phyloP scores from a whole-genome alignment of 1,140 invertebrate species.

The Leptinotarsa undecemlineata region DNA sequence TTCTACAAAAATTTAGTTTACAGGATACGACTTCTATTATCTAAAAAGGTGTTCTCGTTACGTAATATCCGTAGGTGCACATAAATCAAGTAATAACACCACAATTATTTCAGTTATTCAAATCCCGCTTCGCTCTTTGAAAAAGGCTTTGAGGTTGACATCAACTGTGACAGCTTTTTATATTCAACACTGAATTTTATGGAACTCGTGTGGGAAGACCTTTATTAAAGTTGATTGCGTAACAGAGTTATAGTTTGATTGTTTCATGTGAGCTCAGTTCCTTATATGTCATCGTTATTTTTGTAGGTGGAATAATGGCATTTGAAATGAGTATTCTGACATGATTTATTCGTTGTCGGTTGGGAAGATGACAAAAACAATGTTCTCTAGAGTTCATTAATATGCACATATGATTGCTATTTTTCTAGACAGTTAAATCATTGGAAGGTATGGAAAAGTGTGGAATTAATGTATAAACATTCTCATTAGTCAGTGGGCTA shows the following conservation, averaged over 20 bases:
- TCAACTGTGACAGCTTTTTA: neutral
- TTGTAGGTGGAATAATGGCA: neutral
- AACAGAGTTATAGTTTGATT: neutral
- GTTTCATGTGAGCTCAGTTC: neutral
- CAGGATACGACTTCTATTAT: too few relatives aligned
- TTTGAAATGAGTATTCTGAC: neutral
- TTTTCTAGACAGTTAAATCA: too few relatives aligned
- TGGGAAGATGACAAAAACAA: too few relatives aligned
- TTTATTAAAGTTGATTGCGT: neutral
- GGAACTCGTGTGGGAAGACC: neutral
- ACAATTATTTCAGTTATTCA: slow-evolving; percentile 1
- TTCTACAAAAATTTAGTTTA: too few relatives aligned
- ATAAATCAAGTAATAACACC: neutral
- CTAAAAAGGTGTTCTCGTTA: too few relatives aligned
- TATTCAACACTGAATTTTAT: neutral
- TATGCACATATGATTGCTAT: too few relatives aligned
- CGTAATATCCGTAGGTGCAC: neutral
- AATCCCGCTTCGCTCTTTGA: neutral
- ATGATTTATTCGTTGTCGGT: too few relatives aligned
- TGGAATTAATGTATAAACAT: too few relatives aligned
- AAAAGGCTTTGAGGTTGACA: neutral
- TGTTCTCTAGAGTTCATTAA: too few relatives aligned
- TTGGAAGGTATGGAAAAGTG: too few relatives aligned
- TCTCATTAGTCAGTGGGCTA: too few relatives aligned
- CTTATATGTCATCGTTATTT: neutral